These are phyloP conservation scores for Oryzias woworae DNA, from an alignment of 2,113 vertebrate genomes.

Conservation along the genomic window DNA sequence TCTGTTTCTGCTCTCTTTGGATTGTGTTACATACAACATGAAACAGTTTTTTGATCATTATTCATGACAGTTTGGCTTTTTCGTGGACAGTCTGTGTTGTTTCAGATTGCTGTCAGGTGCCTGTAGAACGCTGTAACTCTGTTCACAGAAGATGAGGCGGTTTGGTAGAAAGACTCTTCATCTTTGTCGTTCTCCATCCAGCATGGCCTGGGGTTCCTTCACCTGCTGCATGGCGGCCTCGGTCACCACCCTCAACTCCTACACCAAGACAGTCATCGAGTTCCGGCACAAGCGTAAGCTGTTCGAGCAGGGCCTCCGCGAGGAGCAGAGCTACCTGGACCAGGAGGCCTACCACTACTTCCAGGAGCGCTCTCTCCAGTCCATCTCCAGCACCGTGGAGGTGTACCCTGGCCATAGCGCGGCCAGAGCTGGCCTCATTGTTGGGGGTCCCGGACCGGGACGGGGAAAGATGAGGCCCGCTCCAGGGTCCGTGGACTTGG, in stretches of 20 bases:
- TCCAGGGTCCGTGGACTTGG: conserved; percentile 58
- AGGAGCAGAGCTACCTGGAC: conserved; percentile 91
- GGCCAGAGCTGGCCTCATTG: conserved; percentile 32
- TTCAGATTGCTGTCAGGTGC: no score
- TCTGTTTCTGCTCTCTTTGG: no score
- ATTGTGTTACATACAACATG: no score
- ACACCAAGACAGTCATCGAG: conserved; percentile 98
- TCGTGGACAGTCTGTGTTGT: no score
- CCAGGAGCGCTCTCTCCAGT: conserved; percentile 85
- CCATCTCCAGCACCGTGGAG: conserved; percentile 74
- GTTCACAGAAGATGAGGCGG: no score
- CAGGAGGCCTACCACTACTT: conserved; percentile 93
- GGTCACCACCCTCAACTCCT: conserved; percentile 98
- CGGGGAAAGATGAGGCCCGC: conserved; percentile 45
- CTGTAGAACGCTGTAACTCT: no score
- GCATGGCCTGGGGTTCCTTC: conserved; percentile 97
- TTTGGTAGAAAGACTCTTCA: neutral
- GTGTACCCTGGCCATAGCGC: conserved; percentile 62
- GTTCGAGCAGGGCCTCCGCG: conserved; percentile 91
- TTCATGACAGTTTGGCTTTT: no score
- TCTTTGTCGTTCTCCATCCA: conserved; percentile 60
- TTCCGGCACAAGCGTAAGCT: conserved; percentile 96
- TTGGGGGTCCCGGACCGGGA: conserved; percentile 20
- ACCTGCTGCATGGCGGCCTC: conserved; percentile 99
- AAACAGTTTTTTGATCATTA: no score